Percentiles rank a stretch among this genome's conserved stretches.
These are phyloP conservation scores for Rallus limicola DNA, from an alignment of 2,113 vertebrate genomes.

Conservation along the genomic window DNA sequence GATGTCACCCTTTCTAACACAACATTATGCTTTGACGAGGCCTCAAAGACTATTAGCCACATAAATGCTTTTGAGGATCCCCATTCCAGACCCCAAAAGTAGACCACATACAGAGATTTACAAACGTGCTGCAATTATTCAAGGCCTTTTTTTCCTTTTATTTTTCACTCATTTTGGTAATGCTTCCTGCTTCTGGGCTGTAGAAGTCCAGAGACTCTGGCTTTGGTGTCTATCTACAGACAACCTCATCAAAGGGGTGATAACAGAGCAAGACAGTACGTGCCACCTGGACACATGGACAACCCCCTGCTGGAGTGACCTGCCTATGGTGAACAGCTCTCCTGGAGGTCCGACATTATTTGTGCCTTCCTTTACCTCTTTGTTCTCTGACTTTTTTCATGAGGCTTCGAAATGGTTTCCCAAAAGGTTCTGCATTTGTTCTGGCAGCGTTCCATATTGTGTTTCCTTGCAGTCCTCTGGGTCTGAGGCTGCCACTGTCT, in stretches of 20 bases:
- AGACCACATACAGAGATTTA: neutral
- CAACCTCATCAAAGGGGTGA: neutral
- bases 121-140: neutral
- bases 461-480: conserved; percentile 4
- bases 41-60: neutral
- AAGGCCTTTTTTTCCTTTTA: neutral
- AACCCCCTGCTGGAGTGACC: neutral
- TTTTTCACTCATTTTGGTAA: neutral
- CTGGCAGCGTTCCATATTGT: conserved; percentile 43
- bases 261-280: fast-evolving
- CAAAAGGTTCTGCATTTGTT: conserved; percentile 44
- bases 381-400: neutral
- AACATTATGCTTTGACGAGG: neutral
- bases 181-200: neutral
- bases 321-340: neutral
- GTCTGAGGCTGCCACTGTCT: conserved; percentile 11
- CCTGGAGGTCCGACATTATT: neutral
- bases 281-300: neutral
- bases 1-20: neutral
- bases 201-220: neutral
- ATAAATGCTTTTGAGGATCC: neutral
- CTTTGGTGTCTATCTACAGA: neutral
- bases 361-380: neutral
- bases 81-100: neutral
- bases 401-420: neutral